Conservation (phyloP, 2,113 vertebrate genomes). For the Puffinus mauretanicus region DNA sequence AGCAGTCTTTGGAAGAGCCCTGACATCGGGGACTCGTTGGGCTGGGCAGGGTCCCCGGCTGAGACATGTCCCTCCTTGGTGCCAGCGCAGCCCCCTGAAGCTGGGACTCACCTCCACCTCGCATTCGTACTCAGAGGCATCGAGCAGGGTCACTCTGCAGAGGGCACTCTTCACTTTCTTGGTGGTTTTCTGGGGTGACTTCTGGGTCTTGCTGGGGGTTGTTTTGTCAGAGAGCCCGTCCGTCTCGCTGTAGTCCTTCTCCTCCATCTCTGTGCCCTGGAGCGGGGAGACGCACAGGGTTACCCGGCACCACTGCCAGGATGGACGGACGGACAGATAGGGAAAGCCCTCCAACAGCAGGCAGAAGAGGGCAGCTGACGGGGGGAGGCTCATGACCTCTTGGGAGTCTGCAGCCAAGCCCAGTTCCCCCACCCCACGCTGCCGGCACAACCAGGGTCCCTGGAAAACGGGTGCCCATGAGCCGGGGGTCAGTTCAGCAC, state of each 20-base stretch:
- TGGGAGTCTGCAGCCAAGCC: neutral
- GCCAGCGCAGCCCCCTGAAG: neutral
- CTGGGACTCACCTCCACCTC: slow-evolving; percentile 86
- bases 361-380: neutral
- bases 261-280: slow-evolving; percentile 79
- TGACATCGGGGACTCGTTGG: neutral
- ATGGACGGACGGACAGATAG: neutral
- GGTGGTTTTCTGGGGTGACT: slow-evolving; percentile 90
- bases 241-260: slow-evolving; percentile 76
- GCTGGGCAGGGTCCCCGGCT: neutral
- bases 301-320: neutral
- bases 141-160: slow-evolving; percentile 91
- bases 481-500: neutral
- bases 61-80: neutral
- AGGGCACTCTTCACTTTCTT: slow-evolving; percentile 87
- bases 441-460: neutral
- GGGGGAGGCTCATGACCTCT: neutral
- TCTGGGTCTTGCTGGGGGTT: slow-evolving; percentile 90
- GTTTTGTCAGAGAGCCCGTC: slow-evolving; percentile 90
- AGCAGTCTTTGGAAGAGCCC: neutral
- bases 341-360: neutral
- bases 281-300: neutral
- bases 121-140: slow-evolving; percentile 86
- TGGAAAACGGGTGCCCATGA: neutral
- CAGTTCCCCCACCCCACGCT: neutral